Conservation (phyloP, 2,888 invertebrate species). For the Epistrophella euchroma region DNA sequence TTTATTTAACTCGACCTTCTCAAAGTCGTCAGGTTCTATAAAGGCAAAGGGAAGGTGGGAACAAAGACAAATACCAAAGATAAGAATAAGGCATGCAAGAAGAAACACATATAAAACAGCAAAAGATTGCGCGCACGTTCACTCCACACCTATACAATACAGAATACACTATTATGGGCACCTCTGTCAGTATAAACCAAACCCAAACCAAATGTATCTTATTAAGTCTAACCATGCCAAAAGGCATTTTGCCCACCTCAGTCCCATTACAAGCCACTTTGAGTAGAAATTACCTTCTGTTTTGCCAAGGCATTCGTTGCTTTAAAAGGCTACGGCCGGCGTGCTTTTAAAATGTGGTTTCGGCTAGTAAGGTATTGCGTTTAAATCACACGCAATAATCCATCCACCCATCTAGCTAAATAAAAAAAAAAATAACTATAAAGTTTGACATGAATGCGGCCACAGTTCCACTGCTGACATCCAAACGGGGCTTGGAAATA, state of each 20-base stretch:
- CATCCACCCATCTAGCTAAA: constrained; percentile 38
- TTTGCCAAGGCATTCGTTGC: constrained; percentile 12
- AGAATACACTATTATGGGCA: not conserved
- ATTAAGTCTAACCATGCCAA: constrained; percentile 40
- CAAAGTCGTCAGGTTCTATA: constrained; percentile 48
- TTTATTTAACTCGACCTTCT: constrained; percentile 65
- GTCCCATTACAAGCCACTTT: constrained; percentile 39
- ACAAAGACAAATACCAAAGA: constrained; percentile 23
- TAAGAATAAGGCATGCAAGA: constrained; percentile 38
- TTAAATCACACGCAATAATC: constrained; percentile 54
- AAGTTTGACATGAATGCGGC: constrained; percentile 49
- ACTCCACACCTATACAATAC: constrained; percentile 45
- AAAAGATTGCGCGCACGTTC: constrained; percentile 23
- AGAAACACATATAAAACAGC: constrained; percentile 14
- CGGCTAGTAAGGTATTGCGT: constrained; percentile 27
- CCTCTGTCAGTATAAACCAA: constrained; percentile 7
- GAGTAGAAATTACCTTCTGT: constrained; percentile 51
- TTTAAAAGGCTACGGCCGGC: constrained; percentile 3
- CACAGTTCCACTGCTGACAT: constrained; percentile 3
- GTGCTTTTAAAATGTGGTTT: constrained; percentile 2
- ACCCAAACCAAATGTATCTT: constrained; percentile 51
- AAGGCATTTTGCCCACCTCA: constrained; percentile 49
- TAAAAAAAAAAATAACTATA: constrained; percentile 26
- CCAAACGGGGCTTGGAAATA: constrained; percentile 23
- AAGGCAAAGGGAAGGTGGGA: not conserved